Evolutionary conservation across 2,797 vertebrate genomes (phyloP).

Genomic region (Lagocephalus sceleratus): DNA sequence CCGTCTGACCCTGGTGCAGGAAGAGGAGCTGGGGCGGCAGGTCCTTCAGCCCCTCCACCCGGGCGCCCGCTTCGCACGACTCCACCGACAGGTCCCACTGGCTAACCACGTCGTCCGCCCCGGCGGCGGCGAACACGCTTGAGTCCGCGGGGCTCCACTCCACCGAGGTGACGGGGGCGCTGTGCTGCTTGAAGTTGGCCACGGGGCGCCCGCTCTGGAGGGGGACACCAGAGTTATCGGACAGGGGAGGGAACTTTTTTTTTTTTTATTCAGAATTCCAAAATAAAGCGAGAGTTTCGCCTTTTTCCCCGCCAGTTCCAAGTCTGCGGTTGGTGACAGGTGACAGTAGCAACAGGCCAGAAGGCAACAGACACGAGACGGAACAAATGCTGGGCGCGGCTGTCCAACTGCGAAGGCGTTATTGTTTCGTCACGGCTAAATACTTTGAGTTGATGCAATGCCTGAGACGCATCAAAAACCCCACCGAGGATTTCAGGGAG

Average conservation of each 20-base stretch:
- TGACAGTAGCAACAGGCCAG: neutral
- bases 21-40: conserved; percentile 91
- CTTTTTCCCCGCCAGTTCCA: too few species aligned
- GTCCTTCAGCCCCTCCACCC: conserved; percentile 68
- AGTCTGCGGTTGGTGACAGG: neutral
- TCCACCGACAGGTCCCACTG: conserved; percentile 94
- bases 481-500: too few species aligned
- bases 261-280: too few species aligned
- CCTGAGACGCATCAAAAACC: too few species aligned
- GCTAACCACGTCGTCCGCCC: conserved; percentile 85
- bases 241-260: neutral
- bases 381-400: conserved; percentile 9
- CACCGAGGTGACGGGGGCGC: conserved; percentile 86
- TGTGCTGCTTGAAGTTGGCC: conserved; percentile 91
- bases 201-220: conserved; percentile 78
- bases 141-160: conserved; percentile 89
- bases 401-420: neutral
- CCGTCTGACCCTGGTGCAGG: conserved; percentile 89
- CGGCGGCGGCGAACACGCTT: conserved; percentile 86
- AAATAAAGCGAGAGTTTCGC: too few species aligned
- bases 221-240: conserved; percentile 2
- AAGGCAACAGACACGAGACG: neutral
- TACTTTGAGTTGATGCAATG: neutral
- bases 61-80: conserved; percentile 77
- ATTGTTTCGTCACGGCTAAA: neutral